Evolutionary conservation across 2,113 vertebrate species (phyloP).

Genomic region (Hystrix cristata): DNA sequence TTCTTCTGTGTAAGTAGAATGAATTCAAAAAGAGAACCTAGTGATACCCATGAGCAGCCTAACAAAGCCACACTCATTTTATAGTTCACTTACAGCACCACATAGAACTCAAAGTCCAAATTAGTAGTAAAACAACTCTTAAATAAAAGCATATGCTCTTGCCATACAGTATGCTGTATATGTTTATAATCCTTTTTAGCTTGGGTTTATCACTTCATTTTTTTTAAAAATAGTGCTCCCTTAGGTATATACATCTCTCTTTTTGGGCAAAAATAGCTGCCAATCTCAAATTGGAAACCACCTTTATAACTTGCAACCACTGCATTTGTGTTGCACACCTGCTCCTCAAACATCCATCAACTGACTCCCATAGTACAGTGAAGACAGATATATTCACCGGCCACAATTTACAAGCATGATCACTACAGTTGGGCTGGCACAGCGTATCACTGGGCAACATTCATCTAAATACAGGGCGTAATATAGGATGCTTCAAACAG

Average conservation of each 20-base stretch:
- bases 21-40: slow-evolving; percentile 37
- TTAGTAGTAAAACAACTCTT: slow-evolving; percentile 61
- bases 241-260: background rate
- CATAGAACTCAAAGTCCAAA: slow-evolving; percentile 60
- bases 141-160: slow-evolving; percentile 62
- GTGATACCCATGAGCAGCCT: slow-evolving; percentile 1
- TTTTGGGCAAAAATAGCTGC: slow-evolving; percentile 62
- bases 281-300: slow-evolving; percentile 59
- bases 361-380: background rate
- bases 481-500: background rate
- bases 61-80: slow-evolving; percentile 21
- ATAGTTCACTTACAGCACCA: background rate
- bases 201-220: slow-evolving; percentile 59
- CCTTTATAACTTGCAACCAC: slow-evolving; percentile 47
- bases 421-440: background rate
- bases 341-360: slow-evolving; percentile 46
- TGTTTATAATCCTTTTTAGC: background rate
- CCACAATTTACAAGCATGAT: slow-evolving; percentile 1
- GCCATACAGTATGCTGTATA: background rate
- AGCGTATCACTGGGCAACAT: background rate
- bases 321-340: slow-evolving; percentile 42
- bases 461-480: background rate
- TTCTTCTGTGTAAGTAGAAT: slow-evolving; percentile 42
- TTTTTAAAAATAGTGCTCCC: slow-evolving; percentile 18
- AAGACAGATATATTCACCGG: background rate